Conservation (phyloP, 2,797 vertebrate genomes). For the Malacoraja senta region DNA sequence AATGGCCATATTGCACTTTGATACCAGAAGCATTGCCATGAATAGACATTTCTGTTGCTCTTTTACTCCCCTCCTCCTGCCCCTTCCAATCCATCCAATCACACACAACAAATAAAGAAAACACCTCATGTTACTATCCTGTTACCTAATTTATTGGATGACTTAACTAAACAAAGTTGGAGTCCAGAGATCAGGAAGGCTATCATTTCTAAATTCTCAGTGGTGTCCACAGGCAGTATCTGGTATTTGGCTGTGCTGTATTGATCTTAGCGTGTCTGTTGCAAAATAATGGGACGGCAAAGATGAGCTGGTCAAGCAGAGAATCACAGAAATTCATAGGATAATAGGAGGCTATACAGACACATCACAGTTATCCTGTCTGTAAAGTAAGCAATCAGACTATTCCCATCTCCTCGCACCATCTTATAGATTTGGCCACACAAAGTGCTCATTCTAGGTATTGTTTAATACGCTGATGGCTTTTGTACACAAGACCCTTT, state of each 20-base stretch:
- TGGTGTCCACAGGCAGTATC: neutral
- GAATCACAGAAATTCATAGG: too few species aligned
- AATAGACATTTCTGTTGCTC: neutral
- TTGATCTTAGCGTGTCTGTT: neutral
- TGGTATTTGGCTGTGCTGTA: neutral
- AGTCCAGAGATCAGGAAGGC: neutral
- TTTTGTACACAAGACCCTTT: too few species aligned
- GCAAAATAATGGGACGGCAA: neutral
- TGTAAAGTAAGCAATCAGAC: too few species aligned
- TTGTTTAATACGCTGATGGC: too few species aligned
- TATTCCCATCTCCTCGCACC: too few species aligned
- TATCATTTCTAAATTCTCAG: neutral
- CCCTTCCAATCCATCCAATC: neutral
- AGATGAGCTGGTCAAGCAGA: neutral
- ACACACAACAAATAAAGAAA: neutral
- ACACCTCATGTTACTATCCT: neutral
- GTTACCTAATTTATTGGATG: too few species aligned
- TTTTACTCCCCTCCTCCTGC: neutral
- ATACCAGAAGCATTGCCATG: neutral
- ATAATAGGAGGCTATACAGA: too few species aligned
- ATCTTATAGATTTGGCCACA: too few species aligned
- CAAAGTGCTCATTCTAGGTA: too few species aligned
- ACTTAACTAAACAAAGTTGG: neutral
- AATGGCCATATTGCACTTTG: neutral
- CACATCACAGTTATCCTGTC: too few species aligned